Evolutionary conservation across 35 echinoderm and acorn worm genomes (phyloP).

Genomic region (Heliocidaris erythrogramma): DNA sequence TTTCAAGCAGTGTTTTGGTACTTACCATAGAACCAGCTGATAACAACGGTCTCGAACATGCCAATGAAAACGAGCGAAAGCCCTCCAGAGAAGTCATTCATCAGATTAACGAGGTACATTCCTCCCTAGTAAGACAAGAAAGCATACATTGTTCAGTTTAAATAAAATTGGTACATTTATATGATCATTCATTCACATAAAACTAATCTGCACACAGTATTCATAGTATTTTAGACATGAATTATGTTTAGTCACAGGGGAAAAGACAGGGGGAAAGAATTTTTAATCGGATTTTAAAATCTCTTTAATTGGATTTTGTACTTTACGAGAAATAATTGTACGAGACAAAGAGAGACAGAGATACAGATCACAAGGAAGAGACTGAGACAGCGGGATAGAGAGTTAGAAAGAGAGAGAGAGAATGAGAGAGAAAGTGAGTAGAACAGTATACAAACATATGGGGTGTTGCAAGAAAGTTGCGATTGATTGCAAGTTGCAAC

Average conservation of each 20-base stretch:
- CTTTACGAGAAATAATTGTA: background rate
- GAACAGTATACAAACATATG: too few species aligned
- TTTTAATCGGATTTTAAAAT: too few species aligned
- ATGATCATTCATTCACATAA: background rate
- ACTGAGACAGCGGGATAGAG: background rate
- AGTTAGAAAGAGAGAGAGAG: background rate
- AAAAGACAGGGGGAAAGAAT: too few species aligned
- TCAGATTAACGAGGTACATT: constrained; percentile 82
- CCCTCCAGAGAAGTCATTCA: constrained; percentile 91
- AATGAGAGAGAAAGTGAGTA: too few species aligned
- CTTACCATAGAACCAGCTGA: constrained; percentile 83
- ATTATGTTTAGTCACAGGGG: too few species aligned
- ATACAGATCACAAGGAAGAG: background rate
- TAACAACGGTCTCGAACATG: constrained; percentile 65
- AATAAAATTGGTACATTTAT: background rate
- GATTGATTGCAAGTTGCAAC: too few species aligned
- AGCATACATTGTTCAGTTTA: too few species aligned
- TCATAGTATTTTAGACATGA: too few species aligned
- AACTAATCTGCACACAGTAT: background rate
- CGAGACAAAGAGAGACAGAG: background rate
- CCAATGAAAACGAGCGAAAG: constrained; percentile 91
- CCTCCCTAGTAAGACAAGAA: constrained; percentile 67
- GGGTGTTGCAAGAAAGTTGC: too few species aligned
- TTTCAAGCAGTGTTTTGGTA: background rate
- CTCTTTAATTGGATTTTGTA: too few species aligned